Evolutionary conservation across 1,140 invertebrate species (phyloP), one percentile per base, ranked within the genome.

Genomic region (Cotesia typhae): DNA sequence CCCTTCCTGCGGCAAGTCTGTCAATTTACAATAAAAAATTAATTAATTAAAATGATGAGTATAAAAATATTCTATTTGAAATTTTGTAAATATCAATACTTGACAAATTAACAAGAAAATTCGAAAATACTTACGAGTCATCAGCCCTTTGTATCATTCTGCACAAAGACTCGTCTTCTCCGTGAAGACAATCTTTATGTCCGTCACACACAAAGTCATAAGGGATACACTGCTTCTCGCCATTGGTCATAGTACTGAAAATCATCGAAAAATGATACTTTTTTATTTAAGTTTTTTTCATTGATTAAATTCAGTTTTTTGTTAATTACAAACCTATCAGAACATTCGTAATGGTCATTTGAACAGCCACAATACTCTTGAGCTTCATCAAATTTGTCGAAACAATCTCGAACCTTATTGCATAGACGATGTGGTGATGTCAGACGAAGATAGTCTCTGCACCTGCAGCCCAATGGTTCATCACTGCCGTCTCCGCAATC

Each of bases 341-440:
- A 76, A 78, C 90, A 92, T 64, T 81, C 83, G 59, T 89, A 90
- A 52, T 82, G 87, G 5, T 80, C 76, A 0, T 82, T 81, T 12
- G 85, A 89, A 80, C 93, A 94, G 14, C 86, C 83, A 76, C 94
- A 95, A 4, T 88, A 83, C 41, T 85, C 80, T 0, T 89, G 89
- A 71, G 90, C 88, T 83, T 96, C 95, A 81, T 96, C 95, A 37
- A 89, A 90, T 77, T 92, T 92, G 80, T 96, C 94, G 57, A 88
- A 86, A 80, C 95, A 97, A 80, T 96, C 91, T 35, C 92, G 85
- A 4, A 91, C 87, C 6, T 93, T 93, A 83, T 96, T 93, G 81
- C 95, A 96, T 37, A 95, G 84, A 69, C 89, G 89, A 4, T 88
- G 84, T 6, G 92, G 91, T 74, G 88, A 82, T 0, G 91, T 91